Evolutionary conservation across 2,797 vertebrate genomes (phyloP).

Genomic region (Orientallactaga sibirica): DNA sequence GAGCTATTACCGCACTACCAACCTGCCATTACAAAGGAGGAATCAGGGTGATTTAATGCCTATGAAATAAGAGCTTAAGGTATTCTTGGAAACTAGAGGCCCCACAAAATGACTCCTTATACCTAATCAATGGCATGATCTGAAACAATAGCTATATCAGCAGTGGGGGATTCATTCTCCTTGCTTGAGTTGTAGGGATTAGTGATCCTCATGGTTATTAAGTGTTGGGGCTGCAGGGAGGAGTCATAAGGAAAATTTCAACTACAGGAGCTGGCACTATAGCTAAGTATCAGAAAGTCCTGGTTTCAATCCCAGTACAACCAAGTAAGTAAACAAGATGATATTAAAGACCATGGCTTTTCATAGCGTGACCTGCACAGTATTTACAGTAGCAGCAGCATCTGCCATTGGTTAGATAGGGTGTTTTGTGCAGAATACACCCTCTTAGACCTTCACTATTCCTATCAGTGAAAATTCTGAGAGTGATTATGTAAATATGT

Average conservation of each 20-base stretch:
- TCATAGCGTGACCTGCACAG: not conserved
- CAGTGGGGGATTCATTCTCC: not conserved
- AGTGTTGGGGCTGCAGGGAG: not conserved
- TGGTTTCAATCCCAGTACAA: not conserved
- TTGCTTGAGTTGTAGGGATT: not conserved
- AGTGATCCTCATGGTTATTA: not conserved
- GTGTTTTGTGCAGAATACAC: not conserved
- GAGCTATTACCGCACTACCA: conserved; percentile 52
- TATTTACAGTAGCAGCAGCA: not conserved
- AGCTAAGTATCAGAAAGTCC: not conserved
- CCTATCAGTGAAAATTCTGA: not conserved
- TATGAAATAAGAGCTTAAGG: conserved; percentile 25
- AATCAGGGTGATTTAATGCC: conserved; percentile 2
- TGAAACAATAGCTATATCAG: not conserved
- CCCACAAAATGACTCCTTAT: not conserved
- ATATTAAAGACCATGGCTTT: not conserved
- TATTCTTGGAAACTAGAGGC: not conserved
- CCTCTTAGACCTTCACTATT: not conserved
- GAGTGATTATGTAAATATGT: not conserved
- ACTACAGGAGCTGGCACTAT: not conserved
- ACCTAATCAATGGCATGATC: not conserved
- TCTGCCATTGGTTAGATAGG: not conserved
- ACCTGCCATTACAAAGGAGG: not conserved
- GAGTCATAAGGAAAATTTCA: not conserved
- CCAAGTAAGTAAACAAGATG: not conserved